These are phyloP conservation scores for Notechis scutatus DNA, from an alignment of 2,113 vertebrate species.

Conservation along the genomic window DNA sequence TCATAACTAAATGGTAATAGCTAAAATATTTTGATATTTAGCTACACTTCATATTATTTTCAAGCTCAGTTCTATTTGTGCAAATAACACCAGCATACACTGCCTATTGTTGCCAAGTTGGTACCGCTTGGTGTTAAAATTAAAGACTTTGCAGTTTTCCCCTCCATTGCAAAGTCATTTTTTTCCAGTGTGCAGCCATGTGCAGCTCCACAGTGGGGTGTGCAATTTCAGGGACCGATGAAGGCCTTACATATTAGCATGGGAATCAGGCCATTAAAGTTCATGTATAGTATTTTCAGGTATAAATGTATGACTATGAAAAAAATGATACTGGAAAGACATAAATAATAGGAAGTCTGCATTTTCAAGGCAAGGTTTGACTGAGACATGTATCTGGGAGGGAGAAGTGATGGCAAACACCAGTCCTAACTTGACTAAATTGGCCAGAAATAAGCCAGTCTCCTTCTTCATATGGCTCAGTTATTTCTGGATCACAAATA, in stretches of 20 bases:
- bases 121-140: constrained; percentile 18
- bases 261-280: constrained; percentile 29
- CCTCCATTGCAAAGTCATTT: constrained; percentile 9
- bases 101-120: constrained; percentile 39
- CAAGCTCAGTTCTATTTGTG: constrained; percentile 45
- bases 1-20: constrained; percentile 68
- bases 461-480: not conserved
- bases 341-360: constrained; percentile 11
- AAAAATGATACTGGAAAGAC: not conserved
- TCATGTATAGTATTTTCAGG: constrained; percentile 21
- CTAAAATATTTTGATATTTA: constrained; percentile 72
- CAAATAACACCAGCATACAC: constrained; percentile 22
- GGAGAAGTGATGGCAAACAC: not conserved
- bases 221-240: constrained; percentile 32
- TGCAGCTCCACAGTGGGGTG: constrained; percentile 17
- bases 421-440: not conserved
- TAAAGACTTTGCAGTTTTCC: constrained; percentile 32
- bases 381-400: not conserved
- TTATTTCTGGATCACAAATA: not conserved
- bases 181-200: constrained; percentile 1
- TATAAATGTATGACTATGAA: constrained; percentile 8
- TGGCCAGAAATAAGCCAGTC: not conserved
- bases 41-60: constrained; percentile 51
- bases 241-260: constrained; percentile 27
- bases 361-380: not conserved